Base-by-base conservation (phyloP, 2,888 invertebrate species). In the Axea sp. region DNA sequence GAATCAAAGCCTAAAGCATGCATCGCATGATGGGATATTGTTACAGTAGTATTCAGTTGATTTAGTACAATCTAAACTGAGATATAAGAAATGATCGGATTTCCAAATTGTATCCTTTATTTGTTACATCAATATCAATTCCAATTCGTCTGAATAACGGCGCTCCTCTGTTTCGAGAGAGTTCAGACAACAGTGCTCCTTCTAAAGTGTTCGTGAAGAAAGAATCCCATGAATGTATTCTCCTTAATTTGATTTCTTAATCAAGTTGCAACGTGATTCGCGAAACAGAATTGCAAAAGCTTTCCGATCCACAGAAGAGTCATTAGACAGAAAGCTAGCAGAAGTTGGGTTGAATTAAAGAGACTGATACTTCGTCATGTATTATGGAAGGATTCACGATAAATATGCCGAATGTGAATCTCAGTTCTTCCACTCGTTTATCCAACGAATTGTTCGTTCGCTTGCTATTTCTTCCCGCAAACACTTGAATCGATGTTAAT, bases 251-350 rank as follows among this genome's bases (percentile, higher is more conserved):
- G 24, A 39, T 60, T 67, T 39, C 60, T 73, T 67, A 53, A 73
- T 67, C 62, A 62, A 67, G 33, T 41, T 12, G 22, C 55, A 22
- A 28, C 22, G 39, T 60, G 60, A 73, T 51, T 62, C 22, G 53
- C 26, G 45, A 65, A 62, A 35, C 41, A 55, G 67, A 67, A 67
- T 67, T 67, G 67, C 35, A 57, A 65, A 67, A 65, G 59, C 51
- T 51, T 59, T 53, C 15, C 53, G 41, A 49, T 53, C 43, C 30
- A n/a, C 22, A 43, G 30, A 60, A 64, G 60, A 62, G 60, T 55
- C 73, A 67, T 67, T 62, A 67, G 49, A 41, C 55, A 33, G 55
- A 62, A 53, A 55, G 47, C 62, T 22, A 43, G 33, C 39, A 17
- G 24, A 39, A 59, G 41, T 26, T 22, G 26, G 12, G n/a, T 8